A percentile compares a stretch with the other conserved stretches of the same genome.
These are phyloP conservation scores for Gymnopithys bicolor DNA, from an alignment of 2,797 vertebrate species.

Conservation along the genomic window DNA sequence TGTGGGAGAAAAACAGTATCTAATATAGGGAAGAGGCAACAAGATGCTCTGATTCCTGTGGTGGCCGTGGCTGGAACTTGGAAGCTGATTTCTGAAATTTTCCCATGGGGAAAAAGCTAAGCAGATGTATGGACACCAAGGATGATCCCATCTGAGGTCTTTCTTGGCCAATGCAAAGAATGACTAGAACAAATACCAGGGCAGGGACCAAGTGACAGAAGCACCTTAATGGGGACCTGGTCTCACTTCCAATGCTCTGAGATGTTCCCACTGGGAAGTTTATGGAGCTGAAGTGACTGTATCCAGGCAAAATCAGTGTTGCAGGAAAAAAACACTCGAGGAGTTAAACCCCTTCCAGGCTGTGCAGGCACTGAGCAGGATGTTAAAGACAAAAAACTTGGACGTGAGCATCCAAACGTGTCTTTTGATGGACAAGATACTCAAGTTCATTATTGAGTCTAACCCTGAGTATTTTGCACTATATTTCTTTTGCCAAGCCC, in stretches of 20 bases:
- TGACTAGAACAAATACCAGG: not conserved
- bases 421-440: not conserved
- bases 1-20: not conserved
- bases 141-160: not conserved
- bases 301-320: not conserved
- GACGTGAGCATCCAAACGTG: not conserved
- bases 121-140: not conserved
- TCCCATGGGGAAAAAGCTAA: not conserved
- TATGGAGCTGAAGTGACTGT: not conserved
- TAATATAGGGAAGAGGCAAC: not conserved
- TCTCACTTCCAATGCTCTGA: fast-evolving
- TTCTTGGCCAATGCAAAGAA: not conserved
- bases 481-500: not conserved
- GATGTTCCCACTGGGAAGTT: not conserved
- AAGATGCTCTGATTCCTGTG: not conserved
- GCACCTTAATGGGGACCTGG: not conserved
- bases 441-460: not conserved
- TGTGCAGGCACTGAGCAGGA: not conserved
- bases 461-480: not conserved
- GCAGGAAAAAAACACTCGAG: fast-evolving
- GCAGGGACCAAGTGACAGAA: not conserved
- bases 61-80: not conserved
- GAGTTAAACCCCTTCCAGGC: not conserved
- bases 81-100: not conserved
- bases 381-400: not conserved